Evolutionary conservation across 2,113 vertebrate species (phyloP), one percentile per base, ranked within the genome.

Genomic region (Pelobates fuscus): DNA sequence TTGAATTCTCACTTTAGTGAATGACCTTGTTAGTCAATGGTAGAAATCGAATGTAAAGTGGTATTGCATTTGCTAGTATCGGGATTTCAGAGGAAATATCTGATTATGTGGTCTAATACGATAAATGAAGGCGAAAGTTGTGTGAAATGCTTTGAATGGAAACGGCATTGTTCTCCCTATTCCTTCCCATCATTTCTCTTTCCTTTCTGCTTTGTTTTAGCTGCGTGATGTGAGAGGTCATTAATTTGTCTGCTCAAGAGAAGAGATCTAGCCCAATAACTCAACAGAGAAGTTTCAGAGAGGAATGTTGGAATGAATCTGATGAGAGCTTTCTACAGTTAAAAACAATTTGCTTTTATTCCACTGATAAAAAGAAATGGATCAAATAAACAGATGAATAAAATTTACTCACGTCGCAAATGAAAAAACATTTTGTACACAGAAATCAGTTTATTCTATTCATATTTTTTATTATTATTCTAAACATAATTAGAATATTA

Each of bases 261-360:
- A 30, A 58, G 23, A 4, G 32, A 49, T 49, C 15, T 10, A 57
- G 60, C 71, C n/a, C 71, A 76, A 46, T 49, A 58, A 59, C 65
- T 67, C 32, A 7, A 46, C 41, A 60, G 8, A 46, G 30, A 59
- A 46, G 23, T 58, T 43, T 43, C 10, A 44, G n/a, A 44, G 32
- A 57, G 25, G n/a, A 26, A 14, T 46, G 49, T 60, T 65, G 57
- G 55, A 57, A 21, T 44, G 63, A 67, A 29, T 46, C 23, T 60
- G n/a, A 24, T 27, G 62, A 74, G 24, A 14, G 32, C 29, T 66
- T 63, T 21, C 63, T 59, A 60, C 72, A 67, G 62, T 55, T 66
- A 30, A 58, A 57, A 55, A 46, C 54, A 58, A 25, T 60, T 32
- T 60, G 55, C 63, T 76, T 67, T 76, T 59, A 74, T 74, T 66